Base-by-base conservation (phyloP, 2,888 invertebrate species). In the Eupithecia vulgata region DNA sequence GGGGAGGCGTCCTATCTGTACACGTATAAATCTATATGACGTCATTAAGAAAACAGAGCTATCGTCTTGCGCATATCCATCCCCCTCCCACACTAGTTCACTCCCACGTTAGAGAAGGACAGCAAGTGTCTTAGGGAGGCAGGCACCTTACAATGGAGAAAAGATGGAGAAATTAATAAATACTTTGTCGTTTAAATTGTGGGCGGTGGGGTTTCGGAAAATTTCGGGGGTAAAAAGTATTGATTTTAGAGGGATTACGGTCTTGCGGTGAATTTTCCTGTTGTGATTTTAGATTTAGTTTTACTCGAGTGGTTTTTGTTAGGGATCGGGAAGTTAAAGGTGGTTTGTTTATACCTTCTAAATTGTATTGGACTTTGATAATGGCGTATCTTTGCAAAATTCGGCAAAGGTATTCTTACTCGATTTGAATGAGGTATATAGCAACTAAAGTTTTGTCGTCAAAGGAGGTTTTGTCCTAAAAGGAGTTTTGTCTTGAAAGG, bases 161-260 rank as follows among this genome's bases (percentile, higher is more conserved):
- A 93, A 93, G 93, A 93, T 92, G 92, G 82, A 87, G 90, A 93
- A 93, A 94, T 94, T 93, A 93, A 94, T 94, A 93, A 94, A 93
- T 94, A 94, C 94, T 94, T 94, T 93, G 94, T 94, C 94, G 92
- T 92, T 92, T 90, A 89, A 91, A 93, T 92, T 91, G 91, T 89
- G 90, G 90, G 87, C 82, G 83, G 80, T 77, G 82, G 85, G 86
- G 86, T 87, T 91, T 91, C 85, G 88, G 89, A 88, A 90, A 91
- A 91, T 90, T 92, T 87, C 83, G 84, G 87, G 90, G 92, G 88
- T 90, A 93, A 93, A 93, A 93, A 92, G 90, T 94, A 94, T 94
- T 89, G 93, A 94, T 94, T 94, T 93, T 93, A 90, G 89, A 82
- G 78, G 89, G 91, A 93, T 92, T 91, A 81, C 79, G 82, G 75